phyloP scores from a whole-genome alignment of 1,140 invertebrate genomes.

The Sarcophaga peregrina region DNA sequence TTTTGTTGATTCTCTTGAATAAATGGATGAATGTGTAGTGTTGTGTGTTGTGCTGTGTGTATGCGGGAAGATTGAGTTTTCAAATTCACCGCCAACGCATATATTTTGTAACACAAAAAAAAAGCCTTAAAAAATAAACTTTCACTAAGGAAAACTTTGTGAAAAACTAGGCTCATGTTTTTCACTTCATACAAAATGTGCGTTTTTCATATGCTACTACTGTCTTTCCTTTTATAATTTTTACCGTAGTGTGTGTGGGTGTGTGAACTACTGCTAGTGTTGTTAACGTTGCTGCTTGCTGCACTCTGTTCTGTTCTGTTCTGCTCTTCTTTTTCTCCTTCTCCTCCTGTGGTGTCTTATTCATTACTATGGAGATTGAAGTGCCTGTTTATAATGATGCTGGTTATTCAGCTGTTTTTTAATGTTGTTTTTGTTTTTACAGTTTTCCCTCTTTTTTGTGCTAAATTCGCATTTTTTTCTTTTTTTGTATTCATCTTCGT shows the following conservation, averaged over 20 bases:
- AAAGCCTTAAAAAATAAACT: not conserved
- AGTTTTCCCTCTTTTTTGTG: not conserved
- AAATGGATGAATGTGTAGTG: no score
- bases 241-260: no score
- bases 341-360: not conserved
- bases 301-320: no score
- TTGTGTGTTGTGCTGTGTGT: no score
- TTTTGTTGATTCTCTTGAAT: no score
- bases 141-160: not conserved
- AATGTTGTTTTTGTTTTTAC: not conserved
- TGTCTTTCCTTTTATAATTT: not conserved
- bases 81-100: not conserved
- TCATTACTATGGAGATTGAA: constrained; percentile 4
- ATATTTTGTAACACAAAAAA: not conserved
- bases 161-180: constrained; percentile 4
- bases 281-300: no score
- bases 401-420: constrained; percentile 29
- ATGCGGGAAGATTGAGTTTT: no score
- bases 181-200: not conserved
- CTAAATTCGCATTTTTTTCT: constrained; percentile 28
- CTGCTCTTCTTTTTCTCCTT: not conserved
- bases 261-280: no score
- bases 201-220: not conserved
- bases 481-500: not conserved
- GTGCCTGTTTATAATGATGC: constrained; percentile 33